Evolutionary conservation across 2,888 invertebrate species (phyloP).

Genomic region (Congeria kusceri): DNA sequence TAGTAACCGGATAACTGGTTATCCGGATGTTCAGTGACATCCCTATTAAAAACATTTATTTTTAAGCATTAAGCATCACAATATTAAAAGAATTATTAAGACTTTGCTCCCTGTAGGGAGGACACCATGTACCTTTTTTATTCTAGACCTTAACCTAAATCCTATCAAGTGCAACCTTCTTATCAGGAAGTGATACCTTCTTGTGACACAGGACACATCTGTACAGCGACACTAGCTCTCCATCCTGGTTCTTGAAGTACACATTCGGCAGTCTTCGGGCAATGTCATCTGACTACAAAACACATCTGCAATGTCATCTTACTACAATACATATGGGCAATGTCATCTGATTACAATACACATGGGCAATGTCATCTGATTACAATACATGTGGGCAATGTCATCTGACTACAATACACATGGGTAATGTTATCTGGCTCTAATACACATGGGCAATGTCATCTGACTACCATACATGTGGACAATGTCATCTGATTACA

Average conservation of each 20-base stretch:
- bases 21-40: no score
- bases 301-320: not conserved
- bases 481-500: no score
- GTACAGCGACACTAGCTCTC: constrained; percentile 91
- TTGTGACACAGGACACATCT: constrained; percentile 90
- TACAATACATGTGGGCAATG: not conserved
- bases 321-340: not conserved
- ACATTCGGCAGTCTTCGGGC: constrained; percentile 88
- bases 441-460: no score
- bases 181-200: constrained; percentile 83
- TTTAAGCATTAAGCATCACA: no score
- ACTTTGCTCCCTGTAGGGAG: no score
- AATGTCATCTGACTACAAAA: constrained; percentile 48
- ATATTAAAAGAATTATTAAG: not conserved
- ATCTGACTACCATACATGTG: no score
- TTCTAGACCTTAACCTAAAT: not conserved
- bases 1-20: no score
- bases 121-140: not conserved
- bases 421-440: no score
- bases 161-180: not conserved
- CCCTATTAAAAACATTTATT: no score
- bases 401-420: no score
- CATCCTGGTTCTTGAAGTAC: constrained; percentile 90
- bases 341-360: not conserved
- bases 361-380: no score